Base-by-base conservation (phyloP, 2,797 vertebrate genomes). In the Lepilemur septentrionalis region DNA sequence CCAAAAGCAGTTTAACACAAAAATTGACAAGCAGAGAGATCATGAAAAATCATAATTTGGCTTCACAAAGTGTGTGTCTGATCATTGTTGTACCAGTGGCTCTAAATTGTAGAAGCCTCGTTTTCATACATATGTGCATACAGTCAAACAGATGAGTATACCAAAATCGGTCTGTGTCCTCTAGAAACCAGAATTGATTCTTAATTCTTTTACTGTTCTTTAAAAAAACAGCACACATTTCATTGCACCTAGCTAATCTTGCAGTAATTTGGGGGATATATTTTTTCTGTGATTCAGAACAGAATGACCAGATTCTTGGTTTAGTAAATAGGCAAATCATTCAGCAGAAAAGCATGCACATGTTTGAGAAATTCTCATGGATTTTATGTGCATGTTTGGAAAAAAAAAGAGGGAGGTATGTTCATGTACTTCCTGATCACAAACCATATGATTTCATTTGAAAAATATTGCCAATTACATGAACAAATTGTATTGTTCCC, bases 271-370 rank as follows among this genome's bases (percentile, higher is more conserved):
- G 32, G 35, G 46, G 17, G 32, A 67, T 35, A 41, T n/a, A 23
- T 50, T 85, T 87, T 93, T 86, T 32, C 52, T 89, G 5, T 67
- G 55, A 95, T 76, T 95, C 22, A 80, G 38, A 95, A 20, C 38
- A 75, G 22, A 89, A 63, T 63, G 30, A 83, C 12, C 18, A 90
- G 9, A 65, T 52, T 75, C 25, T 81, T 76, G 90, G 5, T 87
- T 65, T 95, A 94, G 43, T 35, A 65, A 96, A 41, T 2, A 78
- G 55, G 38, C 14, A 92, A 70, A 69, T 93, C 15, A 89, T 80
- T 95, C 46, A 63, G 10, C 7, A 48, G 59, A 93, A 72, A 76
- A 81, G 8, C 2, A 83, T 20, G 8, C 5, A 52, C 6, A 14
- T n/a, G 22, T 65, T 52, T 91, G 61, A 94, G 43, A 93, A 69